These are phyloP conservation scores for Drosophila tripunctata DNA, from an alignment of 2,888 invertebrate species.

Conservation along the genomic window DNA sequence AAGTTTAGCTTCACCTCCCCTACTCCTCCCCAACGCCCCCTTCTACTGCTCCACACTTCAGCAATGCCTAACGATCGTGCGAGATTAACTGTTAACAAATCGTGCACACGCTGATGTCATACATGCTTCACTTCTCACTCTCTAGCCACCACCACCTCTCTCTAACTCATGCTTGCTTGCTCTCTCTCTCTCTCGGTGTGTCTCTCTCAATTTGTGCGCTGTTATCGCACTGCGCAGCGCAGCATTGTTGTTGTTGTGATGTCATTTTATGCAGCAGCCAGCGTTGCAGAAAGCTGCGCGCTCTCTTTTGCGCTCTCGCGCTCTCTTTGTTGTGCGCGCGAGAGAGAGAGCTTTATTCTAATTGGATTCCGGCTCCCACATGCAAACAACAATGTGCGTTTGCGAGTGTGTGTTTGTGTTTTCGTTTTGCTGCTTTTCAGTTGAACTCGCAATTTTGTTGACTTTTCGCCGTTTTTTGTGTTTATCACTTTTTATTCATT, in stretches of 20 bases:
- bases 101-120: constrained; percentile 81
- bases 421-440: constrained; percentile 34
- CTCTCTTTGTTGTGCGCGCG: constrained; percentile 4
- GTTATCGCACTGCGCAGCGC: constrained; percentile 46
- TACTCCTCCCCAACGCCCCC: not conserved
- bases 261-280: constrained; percentile 67
- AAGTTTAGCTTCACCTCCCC: not conserved
- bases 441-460: constrained; percentile 73
- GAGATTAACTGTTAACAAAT: constrained; percentile 79
- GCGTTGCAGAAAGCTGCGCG: constrained; percentile 48
- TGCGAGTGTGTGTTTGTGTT: constrained; percentile 15
- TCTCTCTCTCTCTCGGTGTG: no score
- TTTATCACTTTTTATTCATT: constrained; percentile 64
- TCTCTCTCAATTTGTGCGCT: constrained; percentile 30
- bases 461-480: constrained; percentile 65
- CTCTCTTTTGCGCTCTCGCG: constrained; percentile 8
- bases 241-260: constrained; percentile 56
- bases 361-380: constrained; percentile 66
- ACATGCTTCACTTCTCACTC: constrained; percentile 33
- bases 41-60: not conserved
- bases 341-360: constrained; percentile 63
- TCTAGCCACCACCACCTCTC: not conserved
- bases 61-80: constrained; percentile 51
- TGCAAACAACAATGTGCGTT: constrained; percentile 38
- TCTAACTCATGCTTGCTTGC: not conserved